Conservation (phyloP, 2,888 invertebrate species). For the Meliscaeva auricollis region DNA sequence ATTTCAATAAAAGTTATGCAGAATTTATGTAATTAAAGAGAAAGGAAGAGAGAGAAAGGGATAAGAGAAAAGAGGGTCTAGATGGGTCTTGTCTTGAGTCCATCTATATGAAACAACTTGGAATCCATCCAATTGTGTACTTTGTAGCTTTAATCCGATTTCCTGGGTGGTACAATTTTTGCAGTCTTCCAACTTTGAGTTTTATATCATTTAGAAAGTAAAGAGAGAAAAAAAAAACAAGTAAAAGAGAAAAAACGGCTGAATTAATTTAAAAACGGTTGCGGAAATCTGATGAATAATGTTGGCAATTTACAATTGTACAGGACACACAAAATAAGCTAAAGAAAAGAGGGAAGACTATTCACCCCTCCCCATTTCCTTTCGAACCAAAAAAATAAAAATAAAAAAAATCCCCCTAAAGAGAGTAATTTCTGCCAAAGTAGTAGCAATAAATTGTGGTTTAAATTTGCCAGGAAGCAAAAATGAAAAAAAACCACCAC, state of each 20-base stretch:
- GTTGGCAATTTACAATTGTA: constrained; percentile 69
- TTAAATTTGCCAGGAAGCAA: constrained; percentile 72
- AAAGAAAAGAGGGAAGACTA: neutral
- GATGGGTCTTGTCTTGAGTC: too few species aligned
- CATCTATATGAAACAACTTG: too few species aligned
- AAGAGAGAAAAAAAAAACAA: neutral
- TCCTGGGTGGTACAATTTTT: constrained; percentile 23
- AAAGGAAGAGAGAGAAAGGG: neutral
- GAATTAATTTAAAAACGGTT: constrained; percentile 64
- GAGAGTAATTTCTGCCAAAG: constrained; percentile 68
- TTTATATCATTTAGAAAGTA: too few species aligned
- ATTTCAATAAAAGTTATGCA: neutral
- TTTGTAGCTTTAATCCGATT: constrained; percentile 54
- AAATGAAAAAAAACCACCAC: constrained; percentile 54
- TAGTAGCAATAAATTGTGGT: constrained; percentile 73
- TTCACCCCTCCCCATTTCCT: neutral
- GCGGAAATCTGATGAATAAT: constrained; percentile 74
- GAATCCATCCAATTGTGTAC: neutral
- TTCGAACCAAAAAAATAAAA: neutral
- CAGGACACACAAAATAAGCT: constrained; percentile 33
- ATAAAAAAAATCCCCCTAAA: neutral
- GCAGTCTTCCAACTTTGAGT: neutral
- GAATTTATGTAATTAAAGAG: neutral
- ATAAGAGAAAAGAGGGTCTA: too few species aligned
- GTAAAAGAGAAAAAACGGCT: constrained; percentile 36